Percentiles rank a stretch among this genome's conserved stretches.
phyloP scores from a whole-genome alignment of 2,113 vertebrate species.

The Tragelaphus imberbis region DNA sequence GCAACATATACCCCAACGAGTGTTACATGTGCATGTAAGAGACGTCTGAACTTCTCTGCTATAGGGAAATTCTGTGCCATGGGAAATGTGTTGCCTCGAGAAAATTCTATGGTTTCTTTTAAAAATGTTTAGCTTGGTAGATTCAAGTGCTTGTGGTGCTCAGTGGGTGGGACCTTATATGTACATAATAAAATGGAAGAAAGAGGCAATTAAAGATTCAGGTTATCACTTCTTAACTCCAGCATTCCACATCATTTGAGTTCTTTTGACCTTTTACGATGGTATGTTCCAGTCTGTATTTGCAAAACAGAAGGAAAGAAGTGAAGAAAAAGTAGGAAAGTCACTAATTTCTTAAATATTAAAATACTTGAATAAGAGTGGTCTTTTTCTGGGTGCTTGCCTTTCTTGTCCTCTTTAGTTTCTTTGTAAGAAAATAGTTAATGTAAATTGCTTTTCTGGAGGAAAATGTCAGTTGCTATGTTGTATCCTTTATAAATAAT shows the following conservation, averaged over 20 bases:
- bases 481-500: slow-evolving; percentile 9
- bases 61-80: neutral
- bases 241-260: neutral
- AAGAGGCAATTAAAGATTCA: neutral
- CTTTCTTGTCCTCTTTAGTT: neutral
- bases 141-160: neutral
- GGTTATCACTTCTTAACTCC: neutral
- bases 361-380: neutral
- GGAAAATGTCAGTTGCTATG: neutral
- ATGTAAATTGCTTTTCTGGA: slow-evolving; percentile 14
- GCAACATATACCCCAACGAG: neutral
- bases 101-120: neutral
- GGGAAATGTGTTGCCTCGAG: neutral
- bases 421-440: slow-evolving; percentile 15
- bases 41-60: neutral
- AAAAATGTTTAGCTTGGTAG: neutral
- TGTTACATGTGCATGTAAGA: neutral
- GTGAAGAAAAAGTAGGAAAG: neutral
- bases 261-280: neutral
- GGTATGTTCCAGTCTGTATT: neutral
- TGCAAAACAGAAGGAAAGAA: neutral
- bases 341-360: neutral
- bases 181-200: neutral
- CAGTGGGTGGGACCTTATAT: neutral
- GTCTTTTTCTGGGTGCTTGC: neutral